A percentile compares a stretch with the other conserved stretches of the same genome.
Evolutionary conservation across 1,140 invertebrate genomes (phyloP).

Genomic region (Zaprionus ornatus): DNA sequence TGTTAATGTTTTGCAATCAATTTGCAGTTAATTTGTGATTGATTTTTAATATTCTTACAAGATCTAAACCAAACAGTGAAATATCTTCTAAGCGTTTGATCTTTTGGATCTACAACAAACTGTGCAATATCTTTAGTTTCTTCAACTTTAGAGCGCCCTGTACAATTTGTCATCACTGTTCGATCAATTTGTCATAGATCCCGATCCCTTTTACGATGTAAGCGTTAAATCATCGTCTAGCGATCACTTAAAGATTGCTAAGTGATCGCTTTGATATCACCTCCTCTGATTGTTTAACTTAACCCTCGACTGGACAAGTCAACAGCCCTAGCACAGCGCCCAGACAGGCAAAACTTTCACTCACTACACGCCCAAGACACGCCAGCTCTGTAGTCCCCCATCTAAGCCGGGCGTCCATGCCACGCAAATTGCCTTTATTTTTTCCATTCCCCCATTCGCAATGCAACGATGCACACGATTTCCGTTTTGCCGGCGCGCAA

Average conservation of each 20-base stretch:
- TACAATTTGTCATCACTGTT: neutral
- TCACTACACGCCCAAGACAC: slow-evolving; percentile 32
- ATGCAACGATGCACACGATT: slow-evolving; percentile 76
- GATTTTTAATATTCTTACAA: neutral
- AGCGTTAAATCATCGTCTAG: neutral
- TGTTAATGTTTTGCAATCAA: neutral
- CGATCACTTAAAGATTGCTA: neutral
- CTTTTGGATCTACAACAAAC: neutral
- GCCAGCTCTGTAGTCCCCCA: neutral
- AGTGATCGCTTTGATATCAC: neutral
- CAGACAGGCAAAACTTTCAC: slow-evolving; percentile 57
- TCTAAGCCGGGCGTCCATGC: neutral
- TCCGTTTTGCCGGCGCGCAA: slow-evolving; percentile 40
- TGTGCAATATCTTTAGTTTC: neutral
- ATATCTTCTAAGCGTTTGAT: neutral
- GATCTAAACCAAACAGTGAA: neutral
- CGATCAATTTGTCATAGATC: neutral
- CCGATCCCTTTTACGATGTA: neutral
- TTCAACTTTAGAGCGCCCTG: neutral
- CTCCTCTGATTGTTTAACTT: neutral
- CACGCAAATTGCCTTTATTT: slow-evolving; percentile 36
- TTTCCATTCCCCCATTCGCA: slow-evolving; percentile 59
- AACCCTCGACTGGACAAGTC: slow-evolving; percentile 25
- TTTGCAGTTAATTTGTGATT: neutral
- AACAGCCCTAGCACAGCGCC: slow-evolving; percentile 37